Conservation (phyloP, 2,888 invertebrate species). For the Orchesellides sinensis region DNA sequence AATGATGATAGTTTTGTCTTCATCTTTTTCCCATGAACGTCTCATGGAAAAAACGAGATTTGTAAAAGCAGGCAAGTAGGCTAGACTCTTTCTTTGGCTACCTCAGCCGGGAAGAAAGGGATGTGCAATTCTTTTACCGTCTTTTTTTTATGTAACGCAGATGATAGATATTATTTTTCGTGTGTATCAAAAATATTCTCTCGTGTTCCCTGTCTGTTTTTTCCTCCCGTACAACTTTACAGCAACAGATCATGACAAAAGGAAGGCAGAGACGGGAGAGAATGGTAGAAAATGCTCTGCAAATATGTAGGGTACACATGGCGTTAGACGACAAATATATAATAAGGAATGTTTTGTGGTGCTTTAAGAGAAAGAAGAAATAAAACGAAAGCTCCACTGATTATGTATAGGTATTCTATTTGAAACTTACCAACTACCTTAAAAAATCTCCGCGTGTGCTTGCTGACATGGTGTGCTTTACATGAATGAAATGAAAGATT, state of each 20-base stretch:
- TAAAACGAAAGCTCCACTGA: conserved; percentile 15
- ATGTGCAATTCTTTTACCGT: not conserved
- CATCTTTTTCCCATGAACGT: conserved; percentile 49
- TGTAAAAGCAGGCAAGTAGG: not conserved
- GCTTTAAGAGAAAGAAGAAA: not conserved
- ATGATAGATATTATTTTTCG: too few species aligned
- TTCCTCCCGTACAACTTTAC: not conserved
- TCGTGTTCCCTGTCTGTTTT: not conserved
- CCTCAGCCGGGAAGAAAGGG: not conserved
- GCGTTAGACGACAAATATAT: not conserved
- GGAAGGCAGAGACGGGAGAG: not conserved
- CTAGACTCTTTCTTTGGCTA: too few species aligned
- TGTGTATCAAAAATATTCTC: not conserved
- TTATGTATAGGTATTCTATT: not conserved
- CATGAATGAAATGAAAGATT: conserved; percentile 54
- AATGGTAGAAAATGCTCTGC: not conserved
- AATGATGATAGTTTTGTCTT: conserved; percentile 62
- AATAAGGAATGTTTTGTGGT: not conserved
- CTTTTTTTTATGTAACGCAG: not conserved
- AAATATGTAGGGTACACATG: not conserved
- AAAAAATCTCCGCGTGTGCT: conserved; percentile 17
- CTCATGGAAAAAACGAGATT: conserved; percentile 22
- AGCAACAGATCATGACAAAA: not conserved
- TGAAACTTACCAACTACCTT: not conserved
- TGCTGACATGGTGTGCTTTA: not conserved